A percentile compares a stretch with the other conserved stretches of the same genome.
Conservation (phyloP, 2,888 invertebrate genomes). For the Meteorus cinctellus region DNA sequence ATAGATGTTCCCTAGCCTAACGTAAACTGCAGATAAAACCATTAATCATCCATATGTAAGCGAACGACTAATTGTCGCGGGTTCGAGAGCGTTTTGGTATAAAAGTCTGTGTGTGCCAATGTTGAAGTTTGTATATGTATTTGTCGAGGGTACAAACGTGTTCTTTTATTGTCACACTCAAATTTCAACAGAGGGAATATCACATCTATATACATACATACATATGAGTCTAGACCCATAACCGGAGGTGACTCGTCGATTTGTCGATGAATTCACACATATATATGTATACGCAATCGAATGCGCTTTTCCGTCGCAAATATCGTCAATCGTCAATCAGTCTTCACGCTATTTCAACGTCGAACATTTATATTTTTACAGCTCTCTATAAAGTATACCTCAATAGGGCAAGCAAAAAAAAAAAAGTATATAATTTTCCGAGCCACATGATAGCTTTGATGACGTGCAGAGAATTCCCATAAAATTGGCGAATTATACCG, state of each 20-base stretch:
- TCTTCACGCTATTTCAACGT: slow-evolving; percentile 42
- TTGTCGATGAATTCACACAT: slow-evolving; percentile 43
- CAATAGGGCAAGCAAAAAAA: not conserved
- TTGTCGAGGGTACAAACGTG: slow-evolving; percentile 47
- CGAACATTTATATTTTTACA: slow-evolving; percentile 20
- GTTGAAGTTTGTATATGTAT: slow-evolving; percentile 33
- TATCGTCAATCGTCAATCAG: slow-evolving; percentile 61
- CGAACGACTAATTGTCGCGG: slow-evolving; percentile 69
- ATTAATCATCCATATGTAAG: slow-evolving; percentile 69
- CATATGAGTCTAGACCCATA: slow-evolving; percentile 45
- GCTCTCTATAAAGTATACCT: slow-evolving; percentile 13
- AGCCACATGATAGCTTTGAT: slow-evolving; percentile 15
- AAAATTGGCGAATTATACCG: slow-evolving; percentile 64
- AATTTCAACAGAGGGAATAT: slow-evolving; percentile 50
- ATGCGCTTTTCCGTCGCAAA: slow-evolving; percentile 46
- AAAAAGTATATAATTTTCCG: slow-evolving; percentile 25
- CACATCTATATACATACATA: slow-evolving; percentile 46
- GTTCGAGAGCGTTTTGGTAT: slow-evolving; percentile 53
- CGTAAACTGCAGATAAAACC: slow-evolving; percentile 53
- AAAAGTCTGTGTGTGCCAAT: slow-evolving; percentile 16
- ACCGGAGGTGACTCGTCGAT: slow-evolving; percentile 62
- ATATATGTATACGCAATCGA: slow-evolving; percentile 9
- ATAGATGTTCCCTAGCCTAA: slow-evolving; percentile 52
- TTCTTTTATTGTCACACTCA: slow-evolving; percentile 50
- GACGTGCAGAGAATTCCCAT: slow-evolving; percentile 53